Conservation (phyloP, 1,140 invertebrate species). For the Macrosteles quadrilineatus region DNA sequence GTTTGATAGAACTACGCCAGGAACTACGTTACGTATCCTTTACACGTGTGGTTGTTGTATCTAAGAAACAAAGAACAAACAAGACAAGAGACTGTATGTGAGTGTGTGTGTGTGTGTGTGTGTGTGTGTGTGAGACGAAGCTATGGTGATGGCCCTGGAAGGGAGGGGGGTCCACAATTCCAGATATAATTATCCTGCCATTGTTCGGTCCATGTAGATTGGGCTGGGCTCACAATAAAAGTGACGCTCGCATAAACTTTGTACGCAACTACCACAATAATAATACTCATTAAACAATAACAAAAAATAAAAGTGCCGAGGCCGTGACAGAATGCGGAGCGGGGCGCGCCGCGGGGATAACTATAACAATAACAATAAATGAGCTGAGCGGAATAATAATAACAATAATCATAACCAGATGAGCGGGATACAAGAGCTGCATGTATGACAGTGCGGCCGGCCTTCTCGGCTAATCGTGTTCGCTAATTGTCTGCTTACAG, state of each 20-base stretch:
- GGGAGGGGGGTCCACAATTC: not conserved
- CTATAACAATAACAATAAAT: slow-evolving; percentile 40
- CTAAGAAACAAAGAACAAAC: too few relatives aligned
- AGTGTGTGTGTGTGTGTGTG: too few relatives aligned
- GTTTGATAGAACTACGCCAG: too few relatives aligned
- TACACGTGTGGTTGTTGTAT: too few relatives aligned
- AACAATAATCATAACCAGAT: slow-evolving; percentile 39
- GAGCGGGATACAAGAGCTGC: not conserved
- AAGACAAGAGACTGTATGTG: too few relatives aligned
- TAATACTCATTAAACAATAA: slow-evolving; percentile 32
- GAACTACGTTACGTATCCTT: too few relatives aligned
- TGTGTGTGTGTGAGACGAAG: too few relatives aligned
- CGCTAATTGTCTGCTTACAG: not conserved
- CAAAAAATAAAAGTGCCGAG: slow-evolving; percentile 18
- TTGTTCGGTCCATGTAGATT: slow-evolving; percentile 1
- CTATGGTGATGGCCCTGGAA: too few relatives aligned
- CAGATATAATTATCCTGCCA: slow-evolving; percentile 13
- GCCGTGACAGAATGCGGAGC: slow-evolving; percentile 27
- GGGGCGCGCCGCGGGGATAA: slow-evolving; percentile 25
- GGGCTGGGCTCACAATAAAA: slow-evolving; percentile 12
- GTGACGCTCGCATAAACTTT: not conserved
- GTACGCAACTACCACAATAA: slow-evolving; percentile 22
- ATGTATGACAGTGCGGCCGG: slow-evolving; percentile 15
- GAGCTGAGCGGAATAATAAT: slow-evolving; percentile 36
- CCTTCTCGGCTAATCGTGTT: not conserved